These are phyloP conservation scores for Tamias sibiricus DNA, from an alignment of 2,113 vertebrate genomes.

Conservation along the genomic window DNA sequence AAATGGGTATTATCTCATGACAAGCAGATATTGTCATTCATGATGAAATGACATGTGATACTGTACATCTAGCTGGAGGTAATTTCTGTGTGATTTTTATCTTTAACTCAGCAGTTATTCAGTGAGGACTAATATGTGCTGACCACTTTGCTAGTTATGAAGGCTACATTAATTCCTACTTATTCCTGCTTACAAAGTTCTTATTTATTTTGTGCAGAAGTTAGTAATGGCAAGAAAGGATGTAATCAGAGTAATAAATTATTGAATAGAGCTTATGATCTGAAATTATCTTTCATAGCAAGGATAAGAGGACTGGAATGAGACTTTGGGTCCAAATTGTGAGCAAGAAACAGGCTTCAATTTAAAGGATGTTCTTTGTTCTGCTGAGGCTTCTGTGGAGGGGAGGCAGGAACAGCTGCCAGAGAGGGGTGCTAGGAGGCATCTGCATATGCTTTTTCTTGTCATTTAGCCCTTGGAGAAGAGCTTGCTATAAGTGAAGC, in stretches of 20 bases:
- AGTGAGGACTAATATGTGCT: neutral
- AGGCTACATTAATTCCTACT: neutral
- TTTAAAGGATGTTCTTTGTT: neutral
- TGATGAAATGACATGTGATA: neutral
- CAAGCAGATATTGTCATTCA: rapidly evolving
- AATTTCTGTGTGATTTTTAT: neutral
- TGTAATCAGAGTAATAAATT: neutral
- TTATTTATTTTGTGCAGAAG: neutral
- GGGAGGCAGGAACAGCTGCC: rapidly evolving
- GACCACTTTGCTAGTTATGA: neutral
- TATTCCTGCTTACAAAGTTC: neutral
- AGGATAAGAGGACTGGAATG: neutral
- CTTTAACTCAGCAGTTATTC: neutral
- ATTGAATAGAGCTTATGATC: neutral
- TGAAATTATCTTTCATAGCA: neutral
- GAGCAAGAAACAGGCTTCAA: neutral
- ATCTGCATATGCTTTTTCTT: neutral
- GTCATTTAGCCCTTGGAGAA: neutral
- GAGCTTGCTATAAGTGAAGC: neutral
- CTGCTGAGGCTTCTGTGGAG: rapidly evolving
- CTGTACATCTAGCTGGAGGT: neutral
- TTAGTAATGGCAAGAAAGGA: constrained; percentile 21
- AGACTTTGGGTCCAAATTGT: neutral
- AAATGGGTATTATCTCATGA: neutral
- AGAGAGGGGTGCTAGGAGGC: rapidly evolving